phyloP scores from a whole-genome alignment of 2,113 vertebrate species.

The Sminthopsis crassicaudata region DNA sequence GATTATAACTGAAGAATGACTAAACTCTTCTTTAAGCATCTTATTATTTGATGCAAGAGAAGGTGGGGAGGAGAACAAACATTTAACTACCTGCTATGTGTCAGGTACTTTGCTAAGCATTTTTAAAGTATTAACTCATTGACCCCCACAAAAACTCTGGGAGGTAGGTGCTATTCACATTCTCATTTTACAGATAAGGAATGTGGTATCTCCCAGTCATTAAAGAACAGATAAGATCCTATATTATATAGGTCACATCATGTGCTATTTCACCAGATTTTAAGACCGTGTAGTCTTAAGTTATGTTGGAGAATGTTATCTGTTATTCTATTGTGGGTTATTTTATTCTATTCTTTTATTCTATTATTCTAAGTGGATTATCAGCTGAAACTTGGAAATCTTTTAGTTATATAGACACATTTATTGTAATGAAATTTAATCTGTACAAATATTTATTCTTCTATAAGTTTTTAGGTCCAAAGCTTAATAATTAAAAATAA shows the following conservation, averaged over 20 bases:
- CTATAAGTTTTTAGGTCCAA: neutral
- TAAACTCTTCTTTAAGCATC: conserved; percentile 11
- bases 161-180: neutral
- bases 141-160: neutral
- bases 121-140: neutral
- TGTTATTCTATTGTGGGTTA: neutral
- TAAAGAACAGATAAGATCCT: neutral
- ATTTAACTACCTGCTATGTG: neutral
- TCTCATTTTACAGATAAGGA: neutral
- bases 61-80: neutral
- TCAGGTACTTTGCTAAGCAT: neutral
- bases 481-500: neutral
- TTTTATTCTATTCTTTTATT: no score
- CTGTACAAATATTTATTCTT: neutral
- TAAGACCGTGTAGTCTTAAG: neutral
- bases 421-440: conserved; percentile 9
- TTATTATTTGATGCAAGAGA: neutral
- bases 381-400: neutral
- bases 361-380: neutral
- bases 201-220: neutral
- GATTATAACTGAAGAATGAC: conserved; percentile 21
- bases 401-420: neutral
- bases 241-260: neutral
- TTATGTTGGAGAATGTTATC: neutral
- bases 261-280: neutral